A percentile compares a stretch with the other conserved stretches of the same genome.
These are phyloP conservation scores for Chloroceryle amazona DNA, from an alignment of 2,797 vertebrate genomes.

Conservation along the genomic window DNA sequence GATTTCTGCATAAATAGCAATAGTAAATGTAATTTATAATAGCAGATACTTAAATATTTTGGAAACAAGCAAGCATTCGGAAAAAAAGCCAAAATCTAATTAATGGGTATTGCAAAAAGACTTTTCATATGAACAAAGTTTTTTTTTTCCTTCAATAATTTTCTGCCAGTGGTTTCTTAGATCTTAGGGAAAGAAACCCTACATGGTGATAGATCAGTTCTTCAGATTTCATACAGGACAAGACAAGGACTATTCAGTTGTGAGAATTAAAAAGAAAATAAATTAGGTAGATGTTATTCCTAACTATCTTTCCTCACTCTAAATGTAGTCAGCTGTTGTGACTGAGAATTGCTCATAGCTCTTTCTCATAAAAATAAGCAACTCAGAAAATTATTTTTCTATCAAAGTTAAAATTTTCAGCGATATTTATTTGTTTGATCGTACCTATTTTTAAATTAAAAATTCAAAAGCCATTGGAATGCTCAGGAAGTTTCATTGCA, in stretches of 20 bases:
- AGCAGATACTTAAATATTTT: not conserved
- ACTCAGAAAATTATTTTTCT: not conserved
- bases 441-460: not conserved
- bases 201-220: fast-evolving
- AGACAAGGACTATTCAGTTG: not conserved
- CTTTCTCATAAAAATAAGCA: not conserved
- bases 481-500: not conserved
- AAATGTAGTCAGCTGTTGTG: not conserved
- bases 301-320: not conserved
- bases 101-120: not conserved
- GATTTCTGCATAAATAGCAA: not conserved
- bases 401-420: not conserved
- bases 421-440: not conserved
- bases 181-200: not conserved
- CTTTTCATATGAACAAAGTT: not conserved
- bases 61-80: not conserved
- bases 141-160: not conserved
- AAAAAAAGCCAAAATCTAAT: not conserved
- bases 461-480: not conserved
- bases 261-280: not conserved
- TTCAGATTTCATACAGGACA: not conserved
- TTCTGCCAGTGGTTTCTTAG: not conserved
- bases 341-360: not conserved
- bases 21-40: not conserved
- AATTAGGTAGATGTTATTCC: not conserved